Evolutionary conservation across 2,888 invertebrate species (phyloP).

Genomic region (Phortica okadai): DNA sequence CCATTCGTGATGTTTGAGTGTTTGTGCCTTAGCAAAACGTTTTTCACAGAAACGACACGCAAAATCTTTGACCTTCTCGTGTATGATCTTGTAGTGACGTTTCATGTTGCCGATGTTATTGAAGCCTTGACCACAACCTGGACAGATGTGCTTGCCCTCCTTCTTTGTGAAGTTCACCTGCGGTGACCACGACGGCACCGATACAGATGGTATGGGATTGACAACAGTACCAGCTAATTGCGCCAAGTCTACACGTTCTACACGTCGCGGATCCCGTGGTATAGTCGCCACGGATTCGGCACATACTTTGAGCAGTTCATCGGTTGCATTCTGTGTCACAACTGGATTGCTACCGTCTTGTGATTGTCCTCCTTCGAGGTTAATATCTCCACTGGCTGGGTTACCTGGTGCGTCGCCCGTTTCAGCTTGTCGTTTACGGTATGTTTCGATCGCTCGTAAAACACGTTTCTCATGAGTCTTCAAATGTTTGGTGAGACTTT

Average conservation of each 20-base stretch:
- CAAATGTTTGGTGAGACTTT: slow-evolving; percentile 71
- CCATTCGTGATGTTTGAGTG: slow-evolving; percentile 75
- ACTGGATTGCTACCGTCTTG: slow-evolving; percentile 41
- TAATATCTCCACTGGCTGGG: slow-evolving; percentile 33
- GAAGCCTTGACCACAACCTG: slow-evolving; percentile 72
- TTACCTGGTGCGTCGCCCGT: slow-evolving; percentile 56
- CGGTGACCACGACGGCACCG: slow-evolving; percentile 73
- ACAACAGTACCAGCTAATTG: slow-evolving; percentile 71
- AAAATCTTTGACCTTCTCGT: slow-evolving; percentile 74
- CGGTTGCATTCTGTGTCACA: slow-evolving; percentile 64
- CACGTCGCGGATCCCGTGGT: slow-evolving; percentile 71
- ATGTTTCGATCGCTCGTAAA: slow-evolving; percentile 71
- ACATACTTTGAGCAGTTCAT: slow-evolving; percentile 69
- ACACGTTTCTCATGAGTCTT: slow-evolving; percentile 73
- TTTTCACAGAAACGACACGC: slow-evolving; percentile 73
- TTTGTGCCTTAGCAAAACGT: slow-evolving; percentile 74
- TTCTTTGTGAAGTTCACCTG: slow-evolving; percentile 75
- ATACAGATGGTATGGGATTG: slow-evolving; percentile 71
- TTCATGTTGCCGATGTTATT: slow-evolving; percentile 73
- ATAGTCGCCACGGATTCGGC: slow-evolving; percentile 68
- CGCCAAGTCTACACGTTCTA: slow-evolving; percentile 71
- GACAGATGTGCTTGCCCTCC: slow-evolving; percentile 73
- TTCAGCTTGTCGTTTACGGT: slow-evolving; percentile 70
- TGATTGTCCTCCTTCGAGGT: slow-evolving; percentile 31
- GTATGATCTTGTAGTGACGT: slow-evolving; percentile 73